Evolutionary conservation across 2,797 vertebrate species (phyloP), one percentile per base, ranked within the genome.

Genomic region (Cirrhinus mrigala): DNA sequence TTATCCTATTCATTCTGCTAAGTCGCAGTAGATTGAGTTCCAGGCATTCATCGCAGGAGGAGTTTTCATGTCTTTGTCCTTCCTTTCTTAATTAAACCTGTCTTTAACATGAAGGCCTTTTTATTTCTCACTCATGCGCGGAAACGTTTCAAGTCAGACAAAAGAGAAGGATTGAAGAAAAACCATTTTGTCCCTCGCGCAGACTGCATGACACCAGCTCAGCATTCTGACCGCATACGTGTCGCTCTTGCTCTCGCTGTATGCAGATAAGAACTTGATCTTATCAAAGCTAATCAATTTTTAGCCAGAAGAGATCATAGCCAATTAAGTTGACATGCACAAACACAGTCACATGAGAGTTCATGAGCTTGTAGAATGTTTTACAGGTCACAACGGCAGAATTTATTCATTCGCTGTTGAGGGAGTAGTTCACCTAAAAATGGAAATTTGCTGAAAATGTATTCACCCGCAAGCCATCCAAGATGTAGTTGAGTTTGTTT

Each of bases 71-170:
- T 88, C 85, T 90, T 89, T 90, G 87, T 88, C 80, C 87, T 84
- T 83, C 33, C 69, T 22, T 79, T 85, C 89, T 88, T 88, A 88
- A 90, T 90, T 90, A 90, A 90, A 90, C 87, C 87, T 85, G 83
- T 88, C 82, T 87, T 84, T 87, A 87, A 87, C 87, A 88, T 87
- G 81, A 90, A 88, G 85, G 77, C 80, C 33, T 87, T 87, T 90
- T 81, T 68, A 81, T 87, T 80, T 86, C 80, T 88, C 56, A 40
- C 33, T 46, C 44, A 54, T 50, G 71, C 29, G 24, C 0, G 7
- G 60, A 81, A 77, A 76, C 11, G 62, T 16, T 78, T 54, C 50
- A 77, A 77, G 50, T 76, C 24, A 68, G n/a, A 84, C 73, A 84
- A 84, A 84, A 77, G 74, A 77, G 60, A 54, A 3, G n/a, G 44